Evolutionary conservation across 2,888 invertebrate species (phyloP), one percentile per base, ranked within the genome.

Genomic region (Acrobasis suavella): DNA sequence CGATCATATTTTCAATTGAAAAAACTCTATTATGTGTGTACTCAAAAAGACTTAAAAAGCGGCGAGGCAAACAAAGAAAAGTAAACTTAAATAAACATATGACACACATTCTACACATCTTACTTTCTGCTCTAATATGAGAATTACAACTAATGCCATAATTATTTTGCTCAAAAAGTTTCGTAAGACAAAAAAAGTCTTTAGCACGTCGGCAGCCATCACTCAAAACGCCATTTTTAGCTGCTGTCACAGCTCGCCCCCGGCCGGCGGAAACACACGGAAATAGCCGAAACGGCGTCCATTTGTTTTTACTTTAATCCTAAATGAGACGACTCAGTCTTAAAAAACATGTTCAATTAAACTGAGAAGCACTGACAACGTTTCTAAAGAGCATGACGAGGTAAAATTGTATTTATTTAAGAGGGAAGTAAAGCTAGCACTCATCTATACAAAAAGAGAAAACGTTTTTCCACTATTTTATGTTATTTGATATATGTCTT

Each of bases 221-320:
- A 54, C 15, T 61, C 46, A 61, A 61, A 16, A 37, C 51, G 62
- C 58, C 58, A 59, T 63, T 63, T 51, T 60, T 50, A 60, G 54
- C 61, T 60, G 64, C 67, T 65, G 68, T 66, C 67, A 63, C n/a
- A 60, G 17, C 56, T 22, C 58, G 50, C 22, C 50, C 16, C 63
- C 60, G 69, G 67, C 73, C 52, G 73, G 74, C 86, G 87, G 86
- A 87, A 84, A 81, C 77, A 74, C 67, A 76, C 82, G 72, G 73
- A 83, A 86, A 87, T 86, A 86, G 70, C 78, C 76, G 77, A 73
- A 77, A 69, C 75, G 59, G 69, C 70, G 77, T 74, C 76, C 76
- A 74, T 75, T 74, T 70, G 69, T 69, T 69, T 71, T 72, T 69
- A 67, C 71, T 69, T 69, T 72, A 67, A 71, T 46, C 59, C 42